These are phyloP conservation scores for Diploscapter pachys DNA, from an alignment of 1,140 invertebrate species.

Conservation along the genomic window DNA sequence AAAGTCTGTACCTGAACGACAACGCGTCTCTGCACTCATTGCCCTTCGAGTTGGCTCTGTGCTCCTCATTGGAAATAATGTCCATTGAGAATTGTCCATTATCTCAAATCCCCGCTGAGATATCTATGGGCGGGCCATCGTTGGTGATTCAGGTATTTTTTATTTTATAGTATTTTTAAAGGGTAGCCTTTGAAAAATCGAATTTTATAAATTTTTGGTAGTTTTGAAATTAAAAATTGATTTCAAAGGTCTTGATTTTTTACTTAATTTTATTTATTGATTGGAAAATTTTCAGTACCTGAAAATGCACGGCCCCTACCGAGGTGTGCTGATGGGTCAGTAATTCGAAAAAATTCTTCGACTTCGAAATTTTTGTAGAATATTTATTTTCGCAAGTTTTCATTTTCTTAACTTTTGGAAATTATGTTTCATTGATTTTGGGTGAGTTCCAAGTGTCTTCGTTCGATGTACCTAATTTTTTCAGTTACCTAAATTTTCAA, in stretches of 20 bases:
- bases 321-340: slow-evolving; percentile 62
- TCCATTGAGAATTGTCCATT: slow-evolving; percentile 99
- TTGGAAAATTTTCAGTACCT: slow-evolving; percentile 70
- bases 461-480: too few relatives aligned
- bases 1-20: slow-evolving; percentile 95
- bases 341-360: neutral
- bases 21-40: slow-evolving; percentile 90
- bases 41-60: slow-evolving; percentile 93
- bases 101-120: slow-evolving; percentile 90
- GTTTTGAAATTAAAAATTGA: neutral
- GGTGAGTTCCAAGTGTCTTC: too few relatives aligned
- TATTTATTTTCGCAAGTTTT: too few relatives aligned
- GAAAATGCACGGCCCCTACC: slow-evolving; percentile 94
- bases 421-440: too few relatives aligned
- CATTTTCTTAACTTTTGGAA: too few relatives aligned
- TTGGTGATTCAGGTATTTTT: slow-evolving; percentile 78
- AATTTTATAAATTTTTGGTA: neutral
- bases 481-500: too few relatives aligned
- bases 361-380: too few relatives aligned
- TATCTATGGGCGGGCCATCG: slow-evolving; percentile 89
- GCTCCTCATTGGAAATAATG: slow-evolving; percentile 95
- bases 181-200: neutral
- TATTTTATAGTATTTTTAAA: neutral
- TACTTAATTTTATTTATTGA: slow-evolving; percentile 2
- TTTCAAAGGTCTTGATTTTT: slow-evolving; percentile 1